Conservation (phyloP, 2,797 vertebrate species). For the Capromys pilorides region DNA sequence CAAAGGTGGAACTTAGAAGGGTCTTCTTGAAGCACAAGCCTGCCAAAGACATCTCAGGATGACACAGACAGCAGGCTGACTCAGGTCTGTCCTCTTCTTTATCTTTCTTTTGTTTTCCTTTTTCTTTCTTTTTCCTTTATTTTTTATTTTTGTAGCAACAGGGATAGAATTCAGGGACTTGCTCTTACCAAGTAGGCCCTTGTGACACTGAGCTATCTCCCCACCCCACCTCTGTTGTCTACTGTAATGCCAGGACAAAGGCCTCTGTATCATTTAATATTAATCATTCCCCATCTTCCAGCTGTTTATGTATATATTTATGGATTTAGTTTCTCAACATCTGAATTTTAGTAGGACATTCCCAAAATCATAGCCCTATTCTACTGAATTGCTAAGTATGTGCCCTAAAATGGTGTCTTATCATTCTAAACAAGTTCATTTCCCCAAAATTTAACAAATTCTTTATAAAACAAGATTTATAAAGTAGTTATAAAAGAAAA, state of each 20-base stretch:
- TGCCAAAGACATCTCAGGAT: background rate
- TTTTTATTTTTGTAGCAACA: too few relatives aligned
- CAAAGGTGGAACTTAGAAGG: background rate
- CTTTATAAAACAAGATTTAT: conserved; percentile 31
- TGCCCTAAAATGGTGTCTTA: background rate
- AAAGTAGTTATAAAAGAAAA: background rate
- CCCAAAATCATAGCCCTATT: background rate
- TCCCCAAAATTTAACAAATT: background rate
- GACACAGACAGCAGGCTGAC: too few relatives aligned
- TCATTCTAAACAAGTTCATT: background rate
- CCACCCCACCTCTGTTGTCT: background rate
- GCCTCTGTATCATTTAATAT: too few relatives aligned
- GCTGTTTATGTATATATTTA: too few relatives aligned
- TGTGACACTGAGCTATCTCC: too few relatives aligned
- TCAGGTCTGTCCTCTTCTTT: background rate
- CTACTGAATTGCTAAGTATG: background rate
- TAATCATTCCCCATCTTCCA: background rate
- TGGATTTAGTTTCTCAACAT: background rate
- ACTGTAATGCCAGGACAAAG: too few relatives aligned
- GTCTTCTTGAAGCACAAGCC: background rate
- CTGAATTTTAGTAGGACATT: background rate
- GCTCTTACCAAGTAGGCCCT: too few relatives aligned
- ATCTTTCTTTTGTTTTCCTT: too few relatives aligned
- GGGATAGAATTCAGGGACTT: too few relatives aligned
- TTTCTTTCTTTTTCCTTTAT: too few relatives aligned